These are phyloP conservation scores for Pogonognathellus flavescens DNA, from an alignment of 1,140 invertebrate species.

Conservation along the genomic window DNA sequence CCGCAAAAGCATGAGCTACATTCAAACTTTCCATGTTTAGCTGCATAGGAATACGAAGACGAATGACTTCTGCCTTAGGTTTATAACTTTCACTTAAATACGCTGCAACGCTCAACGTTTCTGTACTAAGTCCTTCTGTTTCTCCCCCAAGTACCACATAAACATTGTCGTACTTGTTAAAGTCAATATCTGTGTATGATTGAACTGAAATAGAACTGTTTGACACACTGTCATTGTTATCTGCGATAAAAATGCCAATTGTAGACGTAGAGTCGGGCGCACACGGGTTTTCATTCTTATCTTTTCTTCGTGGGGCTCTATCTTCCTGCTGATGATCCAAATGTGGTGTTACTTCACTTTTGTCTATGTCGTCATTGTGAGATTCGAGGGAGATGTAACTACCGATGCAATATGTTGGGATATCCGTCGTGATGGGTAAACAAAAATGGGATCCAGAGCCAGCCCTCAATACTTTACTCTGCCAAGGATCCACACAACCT, in stretches of 20 bases:
- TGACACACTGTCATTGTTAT: constrained; percentile 39
- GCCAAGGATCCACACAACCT: constrained; percentile 92
- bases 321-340: too few relatives aligned
- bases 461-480: constrained; percentile 86
- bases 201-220: constrained; percentile 72
- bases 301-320: not conserved
- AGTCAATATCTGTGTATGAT: constrained; percentile 78
- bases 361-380: not conserved
- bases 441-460: constrained; percentile 88
- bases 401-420: constrained; percentile 79
- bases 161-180: constrained; percentile 72
- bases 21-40: constrained; percentile 89
- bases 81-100: constrained; percentile 70
- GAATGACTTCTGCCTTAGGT: constrained; percentile 33
- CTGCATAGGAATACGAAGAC: constrained; percentile 83
- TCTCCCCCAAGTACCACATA: constrained; percentile 89
- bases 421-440: constrained; percentile 76
- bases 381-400: constrained; percentile 63
- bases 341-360: not conserved
- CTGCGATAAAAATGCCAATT: constrained; percentile 58
- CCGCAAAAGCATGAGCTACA: constrained; percentile 81
- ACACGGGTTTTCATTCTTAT: not conserved
- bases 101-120: constrained; percentile 75
- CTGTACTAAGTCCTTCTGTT: constrained; percentile 83
- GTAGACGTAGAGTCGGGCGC: not conserved